Evolutionary conservation across 2,113 vertebrate species (phyloP).

Genomic region (Muntiacus reevesi): DNA sequence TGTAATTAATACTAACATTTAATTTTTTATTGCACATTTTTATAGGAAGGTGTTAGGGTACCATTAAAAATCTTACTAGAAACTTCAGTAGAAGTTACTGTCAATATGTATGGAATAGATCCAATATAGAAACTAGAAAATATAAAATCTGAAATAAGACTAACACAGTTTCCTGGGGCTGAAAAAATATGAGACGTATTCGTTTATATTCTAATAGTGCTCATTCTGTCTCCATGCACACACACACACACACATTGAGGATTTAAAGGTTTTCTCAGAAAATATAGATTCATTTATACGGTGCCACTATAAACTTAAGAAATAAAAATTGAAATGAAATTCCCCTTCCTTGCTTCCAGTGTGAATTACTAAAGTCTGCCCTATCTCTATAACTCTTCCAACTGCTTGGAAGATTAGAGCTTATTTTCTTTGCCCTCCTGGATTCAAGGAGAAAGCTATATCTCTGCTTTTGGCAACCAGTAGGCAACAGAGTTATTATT

Average conservation of each 20-base stretch:
- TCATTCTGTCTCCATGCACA: not conserved
- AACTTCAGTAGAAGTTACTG: not conserved
- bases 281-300: conserved; percentile 21
- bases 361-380: not conserved
- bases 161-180: not conserved
- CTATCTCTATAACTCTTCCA: not conserved
- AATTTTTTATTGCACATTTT: not conserved
- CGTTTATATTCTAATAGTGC: not conserved
- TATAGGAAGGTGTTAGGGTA: not conserved
- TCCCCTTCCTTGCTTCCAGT: not conserved
- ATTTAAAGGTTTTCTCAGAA: conserved; percentile 1
- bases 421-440: conserved; percentile 29
- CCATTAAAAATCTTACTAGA: not conserved
- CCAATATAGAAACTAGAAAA: not conserved
- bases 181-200: not conserved
- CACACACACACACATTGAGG: not conserved
- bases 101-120: not conserved
- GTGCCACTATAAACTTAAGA: conserved; percentile 2
- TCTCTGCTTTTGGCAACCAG: not conserved
- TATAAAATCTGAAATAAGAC: not conserved
- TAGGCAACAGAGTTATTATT: not conserved
- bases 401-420: not conserved
- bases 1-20: not conserved
- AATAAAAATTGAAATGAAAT: not conserved
- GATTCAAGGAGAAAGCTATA: conserved; percentile 39